Evolutionary conservation across 2,888 invertebrate species (phyloP).

Genomic region (Anoncus sp.): DNA sequence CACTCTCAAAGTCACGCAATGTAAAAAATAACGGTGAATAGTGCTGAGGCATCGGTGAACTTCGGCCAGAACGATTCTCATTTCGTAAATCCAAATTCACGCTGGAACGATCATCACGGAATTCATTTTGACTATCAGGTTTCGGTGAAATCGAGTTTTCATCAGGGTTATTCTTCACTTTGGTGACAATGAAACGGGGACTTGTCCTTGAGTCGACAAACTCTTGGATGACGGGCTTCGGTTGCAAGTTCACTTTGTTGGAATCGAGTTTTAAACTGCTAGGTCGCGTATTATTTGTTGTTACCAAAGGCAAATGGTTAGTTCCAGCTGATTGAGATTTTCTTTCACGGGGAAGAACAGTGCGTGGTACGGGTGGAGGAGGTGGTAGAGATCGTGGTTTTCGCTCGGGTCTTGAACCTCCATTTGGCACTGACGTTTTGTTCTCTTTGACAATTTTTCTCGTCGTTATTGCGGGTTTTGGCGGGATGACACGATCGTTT

Average conservation of each 20-base stretch:
- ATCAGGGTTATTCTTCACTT: conserved; percentile 2
- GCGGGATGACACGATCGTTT: conserved; percentile 55
- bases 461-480: conserved; percentile 56
- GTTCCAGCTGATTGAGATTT: conserved; percentile 47
- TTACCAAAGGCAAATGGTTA: background rate
- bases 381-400: conserved; percentile 68
- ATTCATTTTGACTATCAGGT: background rate
- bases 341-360: conserved; percentile 37
- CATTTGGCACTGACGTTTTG: conserved; percentile 32
- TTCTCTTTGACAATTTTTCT: conserved; percentile 41
- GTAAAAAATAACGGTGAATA: conserved; percentile 79
- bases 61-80: conserved; percentile 53
- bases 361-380: conserved; percentile 63
- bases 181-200: conserved; percentile 24
- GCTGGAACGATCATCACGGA: background rate
- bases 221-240: conserved; percentile 4
- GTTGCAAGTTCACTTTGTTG: background rate
- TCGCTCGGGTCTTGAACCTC: conserved; percentile 49
- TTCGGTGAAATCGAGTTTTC: conserved; percentile 10
- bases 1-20: conserved; percentile 76
- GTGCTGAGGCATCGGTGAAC: conserved; percentile 59
- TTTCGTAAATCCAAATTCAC: conserved; percentile 29
- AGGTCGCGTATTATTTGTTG: conserved; percentile 33
- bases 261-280: conserved; percentile 20
- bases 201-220: conserved; percentile 5